Conservation (phyloP, 1,140 invertebrate genomes). For the Listronotus oregonensis region DNA sequence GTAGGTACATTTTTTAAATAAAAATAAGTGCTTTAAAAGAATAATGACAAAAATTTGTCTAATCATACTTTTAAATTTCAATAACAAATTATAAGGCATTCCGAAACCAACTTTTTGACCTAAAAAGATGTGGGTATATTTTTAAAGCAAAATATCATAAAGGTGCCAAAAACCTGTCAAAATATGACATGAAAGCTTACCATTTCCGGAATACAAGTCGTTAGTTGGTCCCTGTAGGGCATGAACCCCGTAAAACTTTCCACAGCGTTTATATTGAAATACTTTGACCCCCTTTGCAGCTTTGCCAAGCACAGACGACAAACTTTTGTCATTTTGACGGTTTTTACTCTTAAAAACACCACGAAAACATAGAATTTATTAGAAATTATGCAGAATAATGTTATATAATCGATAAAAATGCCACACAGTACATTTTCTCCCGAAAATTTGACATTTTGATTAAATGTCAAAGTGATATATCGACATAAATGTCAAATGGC, state of each 20-base stretch:
- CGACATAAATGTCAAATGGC: constrained; percentile 44
- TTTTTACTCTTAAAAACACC: constrained; percentile 4
- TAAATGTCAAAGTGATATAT: constrained; percentile 41
- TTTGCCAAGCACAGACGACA: constrained; percentile 43
- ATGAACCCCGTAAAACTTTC: constrained; percentile 45
- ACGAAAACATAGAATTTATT: constrained; percentile 5
- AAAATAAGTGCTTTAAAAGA: too few species aligned
- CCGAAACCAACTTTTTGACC: neutral
- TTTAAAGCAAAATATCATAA: constrained; percentile 14
- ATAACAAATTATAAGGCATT: neutral
- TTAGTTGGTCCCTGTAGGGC: constrained; percentile 45
- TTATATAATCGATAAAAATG: constrained; percentile 36
- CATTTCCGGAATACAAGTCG: constrained; percentile 47
- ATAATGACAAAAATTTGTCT: too few species aligned
- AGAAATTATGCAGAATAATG: neutral
- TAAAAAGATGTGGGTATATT: too few species aligned
- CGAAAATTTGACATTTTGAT: constrained; percentile 43
- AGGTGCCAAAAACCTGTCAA: constrained; percentile 4
- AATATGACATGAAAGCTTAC: constrained; percentile 24
- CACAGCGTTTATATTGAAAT: constrained; percentile 45
- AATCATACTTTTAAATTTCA: too few species aligned
- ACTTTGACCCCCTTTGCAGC: constrained; percentile 41
- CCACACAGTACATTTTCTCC: constrained; percentile 26
- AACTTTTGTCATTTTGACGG: constrained; percentile 43
- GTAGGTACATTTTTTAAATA: too few species aligned